A percentile compares a stretch with the other conserved stretches of the same genome.
Conservation (phyloP, 1,140 invertebrate species). For the Octopus bimaculoides region DNA sequence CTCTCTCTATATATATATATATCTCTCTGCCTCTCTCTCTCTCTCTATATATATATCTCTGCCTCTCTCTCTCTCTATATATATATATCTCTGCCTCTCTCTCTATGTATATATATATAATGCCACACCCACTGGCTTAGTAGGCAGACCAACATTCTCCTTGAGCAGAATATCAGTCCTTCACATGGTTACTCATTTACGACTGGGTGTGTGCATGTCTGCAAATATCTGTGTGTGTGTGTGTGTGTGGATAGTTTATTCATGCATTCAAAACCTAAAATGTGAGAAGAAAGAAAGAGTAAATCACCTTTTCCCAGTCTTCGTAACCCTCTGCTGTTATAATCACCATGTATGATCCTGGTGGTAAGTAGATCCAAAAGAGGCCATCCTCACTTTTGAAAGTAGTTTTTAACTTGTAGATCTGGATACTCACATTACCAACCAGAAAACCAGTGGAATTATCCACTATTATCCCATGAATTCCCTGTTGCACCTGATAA, state of each 20-base stretch:
- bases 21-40: too few species aligned
- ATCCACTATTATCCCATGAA: constrained; percentile 80
- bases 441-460: constrained; percentile 70
- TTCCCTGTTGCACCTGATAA: constrained; percentile 72
- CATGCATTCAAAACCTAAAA: too few species aligned
- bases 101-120: too few species aligned
- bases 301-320: constrained; percentile 23
- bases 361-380: constrained; percentile 84
- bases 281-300: neutral
- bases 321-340: constrained; percentile 28
- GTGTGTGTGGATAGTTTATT: too few species aligned
- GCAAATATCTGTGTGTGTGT: neutral
- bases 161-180: too few species aligned
- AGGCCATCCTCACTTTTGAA: constrained; percentile 66
- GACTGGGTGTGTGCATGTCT: neutral
- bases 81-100: too few species aligned
- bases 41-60: too few species aligned
- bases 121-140: too few species aligned
- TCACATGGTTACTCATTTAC: neutral
- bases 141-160: too few species aligned
- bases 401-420: too few species aligned
- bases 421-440: constrained; percentile 60
- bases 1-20: too few species aligned
- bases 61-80: too few species aligned
- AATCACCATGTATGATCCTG: constrained; percentile 72